Evolutionary conservation across 2,113 vertebrate genomes (phyloP), one percentile per base, ranked within the genome.

Genomic region (Vireo altiloquus): DNA sequence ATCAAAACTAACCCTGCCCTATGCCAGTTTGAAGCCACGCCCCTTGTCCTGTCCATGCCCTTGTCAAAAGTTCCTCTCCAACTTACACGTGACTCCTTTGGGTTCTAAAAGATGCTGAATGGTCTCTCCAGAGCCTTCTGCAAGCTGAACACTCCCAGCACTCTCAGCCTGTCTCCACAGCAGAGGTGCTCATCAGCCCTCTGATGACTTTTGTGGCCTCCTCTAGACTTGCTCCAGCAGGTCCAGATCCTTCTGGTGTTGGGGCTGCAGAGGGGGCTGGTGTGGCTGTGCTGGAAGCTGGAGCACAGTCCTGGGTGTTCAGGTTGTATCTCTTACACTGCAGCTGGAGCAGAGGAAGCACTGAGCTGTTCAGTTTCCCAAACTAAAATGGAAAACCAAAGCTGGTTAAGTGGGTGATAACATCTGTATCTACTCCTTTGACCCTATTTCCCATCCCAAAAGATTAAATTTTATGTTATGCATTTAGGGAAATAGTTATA

Each of bases 261-360:
- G 79, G 40, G 61, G 44, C 82, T 71, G 39, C 39, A 20, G 22
- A 65, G 33, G 63, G 31, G 2, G 30, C 61, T 35, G 33, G 65
- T 19, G 70, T 52, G 17, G 5, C 47, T 19, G 21, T 37, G 50
- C 77, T 77, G 64, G 44, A 44, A 21, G 35, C 63, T 68, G 40
- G 39, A 47, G 30, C 22, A 35, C 33, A 22, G n/a, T 19, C 35
- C 52, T 27, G 47, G 35, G 16, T 44, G 24, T 13, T 46, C 31
- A 1, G 21, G 13, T n/a, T 30, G 0, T 20, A 1, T 13, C 47
- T 64, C 53, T 69, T 17, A 10, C 12, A 3, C 40, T 19, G 42
- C 33, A 76, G 40, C 37, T 80, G 87, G 10, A 84, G 68, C 46
- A 89, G 31, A 69, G 54, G 44, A 27, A 80, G 33, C 44, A 12